Evolutionary conservation across 2,888 invertebrate species (phyloP), one percentile per base, ranked within the genome.

Genomic region (Embidobia sp.): DNA sequence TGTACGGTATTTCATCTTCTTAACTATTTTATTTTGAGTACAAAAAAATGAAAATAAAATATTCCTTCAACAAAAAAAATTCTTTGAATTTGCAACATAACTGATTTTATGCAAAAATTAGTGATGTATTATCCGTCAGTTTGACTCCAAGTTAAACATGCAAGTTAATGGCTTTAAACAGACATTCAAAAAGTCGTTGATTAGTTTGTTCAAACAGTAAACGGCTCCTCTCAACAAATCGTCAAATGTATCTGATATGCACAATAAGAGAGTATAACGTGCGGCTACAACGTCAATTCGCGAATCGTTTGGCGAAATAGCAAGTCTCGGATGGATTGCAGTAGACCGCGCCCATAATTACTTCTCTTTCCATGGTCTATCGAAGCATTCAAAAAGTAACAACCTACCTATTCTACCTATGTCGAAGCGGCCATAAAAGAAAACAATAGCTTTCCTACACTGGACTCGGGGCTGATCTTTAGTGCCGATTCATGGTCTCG

Each of bases 401-500:
- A 76, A 76, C 76, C 64, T 76, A 75, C 57, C 72, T 73, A 70
- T 75, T 64, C 66, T 72, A 72, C 67, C 44, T 64, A 75, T 79
- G 74, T 59, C 67, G 72, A 55, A 69, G 70, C 69, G 59, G 42
- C 55, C 74, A 75, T 78, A 84, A 83, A 83, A 85, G 85, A 84
- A 85, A 84, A 85, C 85, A 84, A 84, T 85, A 77, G 81, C 78
- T 80, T 81, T 81, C 79, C 80, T 75, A 46, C 70, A 61, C 55
- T 77, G 70, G 59, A 29, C 75, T 61, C 59, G 78, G 76, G 77
- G 73, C 75, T 82, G 82, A 83, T 85, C 82, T 82, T 81, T 82
- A 80, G 82, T 82, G 83, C 82, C 87, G 85, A 87, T 86, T 87
- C 87, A 85, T 84, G 82, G 84, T 83, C 84, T 81, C 78, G 78